Conservation (phyloP, 2,797 vertebrate genomes). For the Nyctibius grandis region DNA sequence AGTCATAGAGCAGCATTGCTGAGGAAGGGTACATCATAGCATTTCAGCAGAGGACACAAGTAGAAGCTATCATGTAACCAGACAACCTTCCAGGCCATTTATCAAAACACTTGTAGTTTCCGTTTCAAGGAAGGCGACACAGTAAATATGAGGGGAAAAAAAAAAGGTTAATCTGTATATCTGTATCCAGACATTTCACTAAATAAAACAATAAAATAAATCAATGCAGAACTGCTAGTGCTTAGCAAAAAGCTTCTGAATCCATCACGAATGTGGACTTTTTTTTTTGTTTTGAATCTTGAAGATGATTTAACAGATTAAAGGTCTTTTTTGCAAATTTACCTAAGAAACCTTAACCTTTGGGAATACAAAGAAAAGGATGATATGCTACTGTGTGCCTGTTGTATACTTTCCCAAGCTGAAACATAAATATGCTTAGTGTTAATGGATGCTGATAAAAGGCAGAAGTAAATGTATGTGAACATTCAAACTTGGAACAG, state of each 20-base stretch:
- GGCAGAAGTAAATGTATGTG: conserved; percentile 19
- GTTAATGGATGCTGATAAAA: conserved; percentile 16
- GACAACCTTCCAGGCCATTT: conserved; percentile 70
- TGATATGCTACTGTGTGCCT: neutral
- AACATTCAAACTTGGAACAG: neutral
- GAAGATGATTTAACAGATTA: conserved; percentile 16
- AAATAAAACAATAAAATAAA: conserved; percentile 49
- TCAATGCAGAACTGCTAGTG: neutral
- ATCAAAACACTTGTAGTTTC: conserved; percentile 66
- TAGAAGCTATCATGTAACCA: conserved; percentile 49
- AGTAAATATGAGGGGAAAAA: conserved; percentile 61
- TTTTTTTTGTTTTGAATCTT: neutral
- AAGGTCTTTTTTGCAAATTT: neutral
- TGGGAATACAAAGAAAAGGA: neutral
- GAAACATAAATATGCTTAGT: neutral
- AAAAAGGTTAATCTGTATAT: conserved; percentile 61
- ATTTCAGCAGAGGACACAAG: conserved; percentile 52
- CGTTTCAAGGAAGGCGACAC: conserved; percentile 70
- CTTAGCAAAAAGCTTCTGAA: conserved; percentile 17
- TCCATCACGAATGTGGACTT: neutral
- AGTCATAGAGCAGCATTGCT: conserved; percentile 29
- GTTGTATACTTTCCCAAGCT: neutral
- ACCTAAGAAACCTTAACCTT: neutral
- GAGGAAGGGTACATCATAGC: conserved; percentile 18
- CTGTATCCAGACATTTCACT: conserved; percentile 48